Evolutionary conservation across 2,113 vertebrate genomes (phyloP), one percentile per base, ranked within the genome.

Genomic region (Oceanodroma tethys): DNA sequence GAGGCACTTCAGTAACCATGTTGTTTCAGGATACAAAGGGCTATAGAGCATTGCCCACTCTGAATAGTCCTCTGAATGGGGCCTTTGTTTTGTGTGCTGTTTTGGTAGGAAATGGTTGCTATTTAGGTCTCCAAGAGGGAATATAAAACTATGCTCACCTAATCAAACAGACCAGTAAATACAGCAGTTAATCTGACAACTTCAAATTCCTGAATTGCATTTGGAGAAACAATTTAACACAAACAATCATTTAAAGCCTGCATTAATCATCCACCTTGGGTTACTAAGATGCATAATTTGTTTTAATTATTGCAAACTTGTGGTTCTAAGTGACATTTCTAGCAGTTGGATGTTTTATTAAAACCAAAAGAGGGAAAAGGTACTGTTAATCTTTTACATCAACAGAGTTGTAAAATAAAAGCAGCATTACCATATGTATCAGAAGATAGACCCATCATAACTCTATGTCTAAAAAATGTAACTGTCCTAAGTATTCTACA

Each of bases 111-210:
- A 99, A 99, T 98, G 98, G 98, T 98, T 98, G 98, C 98, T 98
- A 98, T 99, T 99, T 99, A 98, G 98, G 97, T 98, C 98, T 98
- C 98, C 98, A 98, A 98, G 98, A 97, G 99, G 99, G 99, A 99
- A 99, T 99, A 99, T 98, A 99, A 99, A 98, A 98, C 98, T 98
- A 98, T 97, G 98, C 98, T 98, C 99, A 99, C 98, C 99, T 99
- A 99, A 99, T 99, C 98, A 98, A 98, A 98, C 97, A 98, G 97
- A 97, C 97, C 96, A 97, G 98, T 98, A 98, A 98, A 98, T 98
- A 98, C 97, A 94, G 97, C 98, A 98, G 98, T 98, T 98, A 98
- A 98, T 98, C 98, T 98, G 96, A 98, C 98, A 98, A 98, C 95
- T 97, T 98, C 94, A 97, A 97, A 98, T 98, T 98, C 98, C 98